Evolutionary conservation across 2,113 vertebrate species (phyloP).

Genomic region (Gopherus evgoodei): DNA sequence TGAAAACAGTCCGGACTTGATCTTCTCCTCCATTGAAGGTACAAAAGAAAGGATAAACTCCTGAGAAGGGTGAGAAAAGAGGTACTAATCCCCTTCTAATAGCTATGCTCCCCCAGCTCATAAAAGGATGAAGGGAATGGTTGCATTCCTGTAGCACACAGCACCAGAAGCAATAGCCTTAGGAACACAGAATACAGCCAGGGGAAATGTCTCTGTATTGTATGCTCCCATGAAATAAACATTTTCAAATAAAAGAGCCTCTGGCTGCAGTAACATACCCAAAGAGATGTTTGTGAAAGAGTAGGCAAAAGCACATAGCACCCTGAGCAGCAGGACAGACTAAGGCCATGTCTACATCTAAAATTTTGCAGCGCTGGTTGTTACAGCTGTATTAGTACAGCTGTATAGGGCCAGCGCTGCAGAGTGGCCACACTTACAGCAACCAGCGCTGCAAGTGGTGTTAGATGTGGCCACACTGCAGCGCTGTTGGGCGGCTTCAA

Average conservation of each 20-base stretch:
- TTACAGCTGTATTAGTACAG: too few species aligned
- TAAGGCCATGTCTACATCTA: too few species aligned
- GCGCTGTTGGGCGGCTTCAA: too few species aligned
- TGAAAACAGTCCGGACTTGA: neutral
- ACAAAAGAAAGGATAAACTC: neutral
- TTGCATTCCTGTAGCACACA: neutral
- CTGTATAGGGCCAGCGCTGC: too few species aligned
- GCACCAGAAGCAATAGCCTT: neutral
- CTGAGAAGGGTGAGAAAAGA: neutral
- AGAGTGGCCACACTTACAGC: too few species aligned
- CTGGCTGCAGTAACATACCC: neutral
- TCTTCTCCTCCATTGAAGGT: neutral
- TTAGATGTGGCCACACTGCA: too few species aligned
- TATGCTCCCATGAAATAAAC: too few species aligned
- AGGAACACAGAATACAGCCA: neutral
- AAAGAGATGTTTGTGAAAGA: neutral
- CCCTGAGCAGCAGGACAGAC: neutral
- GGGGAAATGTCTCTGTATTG: neutral
- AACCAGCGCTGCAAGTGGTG: too few species aligned
- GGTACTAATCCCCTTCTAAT: neutral
- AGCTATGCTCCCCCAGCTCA: neutral
- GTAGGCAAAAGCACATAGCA: neutral
- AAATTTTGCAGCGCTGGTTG: too few species aligned
- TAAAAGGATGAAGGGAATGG: neutral
- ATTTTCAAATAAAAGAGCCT: neutral